Percentiles rank a stretch among this genome's conserved stretches.
Evolutionary conservation across 2,888 invertebrate genomes (phyloP).

Genomic region (Trichopria drosophilae): DNA sequence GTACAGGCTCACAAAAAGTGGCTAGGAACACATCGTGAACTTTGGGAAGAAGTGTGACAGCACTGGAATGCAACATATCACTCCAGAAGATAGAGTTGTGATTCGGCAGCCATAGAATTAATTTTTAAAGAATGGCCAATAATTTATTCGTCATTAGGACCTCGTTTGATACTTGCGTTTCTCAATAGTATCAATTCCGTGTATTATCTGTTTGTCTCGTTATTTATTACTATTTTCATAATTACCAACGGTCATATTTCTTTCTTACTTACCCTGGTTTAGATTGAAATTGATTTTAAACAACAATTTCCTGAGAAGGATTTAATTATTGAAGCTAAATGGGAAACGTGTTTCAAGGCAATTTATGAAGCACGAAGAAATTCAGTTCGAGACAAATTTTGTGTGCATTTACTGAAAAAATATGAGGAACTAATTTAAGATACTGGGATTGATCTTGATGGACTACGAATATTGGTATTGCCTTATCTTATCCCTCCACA

Average conservation of each 20-base stretch:
- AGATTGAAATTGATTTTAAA: conserved; percentile 28
- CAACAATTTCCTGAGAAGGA: conserved; percentile 24
- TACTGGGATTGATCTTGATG: conserved; percentile 16
- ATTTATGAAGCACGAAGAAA: conserved; percentile 24
- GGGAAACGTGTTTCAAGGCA: conserved; percentile 29
- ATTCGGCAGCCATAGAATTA: conserved; percentile 22
- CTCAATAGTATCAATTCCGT: not conserved
- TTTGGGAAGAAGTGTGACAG: conserved; percentile 30
- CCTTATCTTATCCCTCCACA: conserved; percentile 30
- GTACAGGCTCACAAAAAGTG: too few relatives aligned
- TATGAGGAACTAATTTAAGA: conserved; percentile 21
- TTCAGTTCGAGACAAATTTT: conserved; percentile 27
- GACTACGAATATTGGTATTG: conserved; percentile 26
- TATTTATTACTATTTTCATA: not conserved
- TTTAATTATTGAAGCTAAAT: conserved; percentile 20
- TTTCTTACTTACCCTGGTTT: too few relatives aligned
- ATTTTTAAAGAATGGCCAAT: conserved; percentile 31
- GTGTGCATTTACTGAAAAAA: conserved; percentile 25
- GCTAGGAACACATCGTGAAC: conserved; percentile 25
- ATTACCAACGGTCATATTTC: too few relatives aligned
- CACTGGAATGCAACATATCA: conserved; percentile 31
- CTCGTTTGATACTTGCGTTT: conserved; percentile 27
- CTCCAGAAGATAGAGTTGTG: conserved; percentile 23
- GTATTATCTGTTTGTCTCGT: not conserved
- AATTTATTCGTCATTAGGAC: conserved; percentile 27